Conservation (phyloP, 2,113 vertebrate species). For the Eulacestoma nigropectus region DNA sequence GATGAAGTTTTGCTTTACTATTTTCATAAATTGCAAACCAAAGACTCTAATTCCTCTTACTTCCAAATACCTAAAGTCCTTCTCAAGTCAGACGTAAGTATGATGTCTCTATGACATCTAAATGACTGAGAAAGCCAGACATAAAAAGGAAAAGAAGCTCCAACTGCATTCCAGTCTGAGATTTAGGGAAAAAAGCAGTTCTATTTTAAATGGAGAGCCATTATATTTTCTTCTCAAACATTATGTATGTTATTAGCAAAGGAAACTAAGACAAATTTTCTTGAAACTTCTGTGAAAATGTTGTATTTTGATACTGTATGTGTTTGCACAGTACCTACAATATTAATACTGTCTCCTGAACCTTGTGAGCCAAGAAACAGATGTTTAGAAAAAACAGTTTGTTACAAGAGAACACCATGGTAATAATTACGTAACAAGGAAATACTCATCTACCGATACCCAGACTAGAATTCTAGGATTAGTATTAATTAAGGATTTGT, state of each 20-base stretch:
- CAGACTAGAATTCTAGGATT: background rate
- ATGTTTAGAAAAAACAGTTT: background rate
- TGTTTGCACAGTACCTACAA: background rate
- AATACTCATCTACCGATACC: background rate
- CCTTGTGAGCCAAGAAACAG: background rate
- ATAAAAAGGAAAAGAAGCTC: background rate
- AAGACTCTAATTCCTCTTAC: background rate
- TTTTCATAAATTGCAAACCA: background rate
- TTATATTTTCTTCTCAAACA: background rate
- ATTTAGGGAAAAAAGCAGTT: background rate
- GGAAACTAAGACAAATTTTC: background rate
- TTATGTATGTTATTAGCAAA: background rate
- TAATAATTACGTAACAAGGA: background rate
- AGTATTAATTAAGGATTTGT: background rate
- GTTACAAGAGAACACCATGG: background rate
- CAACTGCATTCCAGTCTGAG: background rate
- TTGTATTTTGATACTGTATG: background rate
- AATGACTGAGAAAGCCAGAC: background rate
- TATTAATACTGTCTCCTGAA: background rate
- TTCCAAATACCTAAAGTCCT: background rate
- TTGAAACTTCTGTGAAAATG: background rate
- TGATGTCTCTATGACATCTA: background rate
- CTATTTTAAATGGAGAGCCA: background rate
- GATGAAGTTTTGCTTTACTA: conserved; percentile 36
- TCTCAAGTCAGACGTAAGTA: background rate